Base-by-base conservation (phyloP, 2,113 vertebrate genomes). In the Macaca mulatta region DNA sequence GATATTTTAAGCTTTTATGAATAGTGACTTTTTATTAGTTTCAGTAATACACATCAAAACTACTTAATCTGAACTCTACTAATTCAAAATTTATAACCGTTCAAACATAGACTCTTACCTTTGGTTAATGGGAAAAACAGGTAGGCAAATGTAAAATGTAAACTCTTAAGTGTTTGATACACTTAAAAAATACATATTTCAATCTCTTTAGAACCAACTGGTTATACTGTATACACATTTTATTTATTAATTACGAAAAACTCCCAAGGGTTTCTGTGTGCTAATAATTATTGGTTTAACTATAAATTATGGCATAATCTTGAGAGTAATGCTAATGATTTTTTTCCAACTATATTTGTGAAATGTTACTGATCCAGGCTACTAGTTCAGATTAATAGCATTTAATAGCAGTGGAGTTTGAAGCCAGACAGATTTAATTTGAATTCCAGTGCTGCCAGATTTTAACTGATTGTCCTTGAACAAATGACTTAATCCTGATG, bases 1-100 rank as follows among this genome's bases (percentile, higher is more conserved):
- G 90, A 67, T 94, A 95, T 85, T 94, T 96, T 89, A 94, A 89
- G 35, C n/a, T 93, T 92, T 92, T 96, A 90, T 70, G 67, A 94
- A 64, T 35, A 86, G 32, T 82, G 61, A 88, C 92, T 69, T 80
- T 93, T 90, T 64, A 93, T 70, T 97, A 75, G 74, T 81, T 96
- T 97, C 93, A 92, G 83, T 93, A 96, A 81, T 80, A n/a, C 5
- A 27, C 43, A 90, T 92, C 89, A 92, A 92, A 96, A 92, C 69
- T 79, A 78, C 72, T 96, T 96, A 93, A 79, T 97, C 40, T 59
- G 70, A 93, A 52, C 48, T 57, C 17, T 25, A 72, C 86, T 94
- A 35, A 89, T 85, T 86, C 92, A 38, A 97, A 95, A 96, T 88
- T 92, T 61, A 92, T 96, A 57, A 57, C 50, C 61, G 78, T 80